A percentile compares a stretch with the other conserved stretches of the same genome.
Evolutionary conservation across 2,888 invertebrate genomes (phyloP).

Genomic region (Megaustenia siamemsis): DNA sequence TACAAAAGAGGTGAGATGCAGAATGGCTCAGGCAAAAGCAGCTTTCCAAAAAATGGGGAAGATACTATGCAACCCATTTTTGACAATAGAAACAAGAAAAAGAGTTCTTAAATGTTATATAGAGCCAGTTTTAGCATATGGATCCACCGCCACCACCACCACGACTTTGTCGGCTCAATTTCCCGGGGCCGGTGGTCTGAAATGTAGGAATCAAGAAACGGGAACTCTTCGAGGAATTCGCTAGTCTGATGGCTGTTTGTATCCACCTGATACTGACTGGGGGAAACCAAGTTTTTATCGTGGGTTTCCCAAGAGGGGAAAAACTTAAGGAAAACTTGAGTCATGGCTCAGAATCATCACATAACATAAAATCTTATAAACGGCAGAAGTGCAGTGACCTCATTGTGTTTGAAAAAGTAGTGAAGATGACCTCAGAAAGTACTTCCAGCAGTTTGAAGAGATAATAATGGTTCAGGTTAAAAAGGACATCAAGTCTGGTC

Average conservation of each 20-base stretch:
- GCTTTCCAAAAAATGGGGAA: too few species aligned
- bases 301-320: constrained; percentile 83
- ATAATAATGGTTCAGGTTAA: constrained; percentile 95
- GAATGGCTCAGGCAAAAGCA: too few species aligned
- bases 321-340: constrained; percentile 36
- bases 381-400: constrained; percentile 90
- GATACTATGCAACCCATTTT: too few species aligned
- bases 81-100: too few species aligned
- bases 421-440: constrained; percentile 95
- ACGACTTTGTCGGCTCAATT: constrained; percentile 98
- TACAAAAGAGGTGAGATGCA: too few species aligned
- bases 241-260: constrained; percentile 93
- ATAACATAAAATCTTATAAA: constrained; percentile 35
- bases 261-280: constrained; percentile 95
- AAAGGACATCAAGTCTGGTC: not conserved
- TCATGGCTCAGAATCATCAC: constrained; percentile 26
- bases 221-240: constrained; percentile 82
- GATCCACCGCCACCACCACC: too few species aligned
- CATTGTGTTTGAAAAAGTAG: constrained; percentile 98
- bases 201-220: constrained; percentile 93
- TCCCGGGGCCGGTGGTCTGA: constrained; percentile 97
- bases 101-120: too few species aligned
- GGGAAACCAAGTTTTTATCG: constrained; percentile 85
- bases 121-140: too few species aligned
- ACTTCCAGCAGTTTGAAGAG: constrained; percentile 98